phyloP scores from a whole-genome alignment of 2,888 invertebrate species.

The Philonicus albiceps region DNA sequence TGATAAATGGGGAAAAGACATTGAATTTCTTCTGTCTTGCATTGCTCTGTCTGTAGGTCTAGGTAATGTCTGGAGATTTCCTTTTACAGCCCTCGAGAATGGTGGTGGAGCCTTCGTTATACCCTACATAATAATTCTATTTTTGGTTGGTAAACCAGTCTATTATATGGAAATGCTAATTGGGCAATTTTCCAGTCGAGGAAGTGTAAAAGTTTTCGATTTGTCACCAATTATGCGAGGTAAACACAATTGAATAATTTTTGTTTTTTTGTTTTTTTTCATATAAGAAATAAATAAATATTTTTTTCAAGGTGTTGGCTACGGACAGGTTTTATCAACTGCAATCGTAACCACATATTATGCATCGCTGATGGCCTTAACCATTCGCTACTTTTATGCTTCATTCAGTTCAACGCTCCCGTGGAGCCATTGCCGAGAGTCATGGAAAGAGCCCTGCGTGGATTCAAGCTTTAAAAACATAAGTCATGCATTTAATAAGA shows the following conservation, averaged over 20 bases:
- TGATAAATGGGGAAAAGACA: conserved; percentile 68
- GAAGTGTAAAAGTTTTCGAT: conserved; percentile 72
- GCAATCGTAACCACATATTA: conserved; percentile 72
- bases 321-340: conserved; percentile 67
- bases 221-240: conserved; percentile 75
- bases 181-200: conserved; percentile 76
- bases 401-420: conserved; percentile 70
- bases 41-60: conserved; percentile 70
- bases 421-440: conserved; percentile 69
- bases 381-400: conserved; percentile 70
- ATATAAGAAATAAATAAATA: background rate
- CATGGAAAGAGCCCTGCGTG: conserved; percentile 64
- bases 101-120: conserved; percentile 74
- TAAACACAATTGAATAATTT: conserved; percentile 53
- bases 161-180: conserved; percentile 77
- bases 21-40: conserved; percentile 72
- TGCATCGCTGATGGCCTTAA: conserved; percentile 72
- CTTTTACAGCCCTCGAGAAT: conserved; percentile 71
- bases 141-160: conserved; percentile 72
- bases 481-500: background rate
- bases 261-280: no score
- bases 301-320: conserved; percentile 65
- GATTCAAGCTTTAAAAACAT: conserved; percentile 53
- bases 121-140: conserved; percentile 71
- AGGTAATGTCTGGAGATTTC: conserved; percentile 74